Conservation (phyloP, 2,888 invertebrate species). For the Pheosia gnoma region DNA sequence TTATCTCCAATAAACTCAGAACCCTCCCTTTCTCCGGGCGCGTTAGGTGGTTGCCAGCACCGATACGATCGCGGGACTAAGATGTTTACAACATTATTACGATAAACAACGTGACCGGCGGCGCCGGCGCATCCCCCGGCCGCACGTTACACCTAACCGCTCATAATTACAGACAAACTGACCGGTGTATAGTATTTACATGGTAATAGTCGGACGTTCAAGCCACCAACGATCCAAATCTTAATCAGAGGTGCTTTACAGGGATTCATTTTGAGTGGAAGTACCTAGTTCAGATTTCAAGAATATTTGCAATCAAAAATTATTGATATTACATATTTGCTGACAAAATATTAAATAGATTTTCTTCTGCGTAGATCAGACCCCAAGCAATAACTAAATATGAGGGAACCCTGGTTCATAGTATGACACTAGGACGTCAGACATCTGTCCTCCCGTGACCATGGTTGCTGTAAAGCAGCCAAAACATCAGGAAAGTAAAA, state of each 20-base stretch:
- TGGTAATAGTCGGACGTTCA: constrained; percentile 29
- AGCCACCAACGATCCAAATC: neutral
- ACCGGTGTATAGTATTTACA: constrained; percentile 22
- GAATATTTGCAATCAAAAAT: too few relatives aligned
- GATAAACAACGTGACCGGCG: constrained; percentile 17
- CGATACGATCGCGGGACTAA: constrained; percentile 41
- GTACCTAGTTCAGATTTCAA: too few relatives aligned
- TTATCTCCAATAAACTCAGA: neutral
- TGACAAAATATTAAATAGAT: too few relatives aligned
- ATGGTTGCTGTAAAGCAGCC: too few relatives aligned
- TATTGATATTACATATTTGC: too few relatives aligned
- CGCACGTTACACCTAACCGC: constrained; percentile 36
- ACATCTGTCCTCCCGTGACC: too few relatives aligned
- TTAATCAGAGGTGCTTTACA: neutral
- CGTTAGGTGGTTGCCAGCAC: constrained; percentile 8
- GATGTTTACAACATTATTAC: constrained; percentile 44
- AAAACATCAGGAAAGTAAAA: too few relatives aligned
- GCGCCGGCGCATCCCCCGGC: constrained; percentile 16
- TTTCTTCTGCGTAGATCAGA: too few relatives aligned
- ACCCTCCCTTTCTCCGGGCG: constrained; percentile 11
- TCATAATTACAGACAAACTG: constrained; percentile 31
- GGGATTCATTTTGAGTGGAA: neutral
- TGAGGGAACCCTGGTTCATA: too few relatives aligned
- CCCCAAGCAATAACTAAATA: too few relatives aligned
- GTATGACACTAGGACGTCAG: neutral